phyloP scores from a whole-genome alignment of 2,888 invertebrate species.

The Eristalis pertinax region DNA sequence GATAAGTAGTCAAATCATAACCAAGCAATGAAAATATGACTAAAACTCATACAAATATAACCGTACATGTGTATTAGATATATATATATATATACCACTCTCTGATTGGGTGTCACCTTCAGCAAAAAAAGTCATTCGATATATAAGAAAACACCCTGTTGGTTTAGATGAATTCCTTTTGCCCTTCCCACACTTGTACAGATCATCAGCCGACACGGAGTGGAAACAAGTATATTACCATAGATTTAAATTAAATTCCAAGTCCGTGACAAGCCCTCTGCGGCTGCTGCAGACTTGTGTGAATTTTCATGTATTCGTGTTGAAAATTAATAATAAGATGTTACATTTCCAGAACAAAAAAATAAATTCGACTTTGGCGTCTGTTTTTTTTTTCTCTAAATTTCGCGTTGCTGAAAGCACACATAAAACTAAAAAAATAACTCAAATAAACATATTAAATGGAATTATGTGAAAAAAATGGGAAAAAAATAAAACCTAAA shows the following conservation, averaged over 20 bases:
- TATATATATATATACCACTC: too few relatives aligned
- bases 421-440: background rate
- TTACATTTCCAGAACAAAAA: background rate
- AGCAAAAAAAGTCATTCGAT: too few relatives aligned
- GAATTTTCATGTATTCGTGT: background rate
- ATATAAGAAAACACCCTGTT: background rate
- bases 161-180: slow-evolving; percentile 2
- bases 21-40: background rate
- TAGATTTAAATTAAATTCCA: background rate
- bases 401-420: slow-evolving; percentile 7
- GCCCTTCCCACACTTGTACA: slow-evolving; percentile 1
- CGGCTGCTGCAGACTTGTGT: background rate
- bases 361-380: background rate
- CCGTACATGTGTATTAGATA: background rate
- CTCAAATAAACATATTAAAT: background rate
- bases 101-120: background rate
- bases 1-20: background rate
- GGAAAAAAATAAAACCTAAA: slow-evolving; percentile 1
- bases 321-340: background rate
- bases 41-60: background rate
- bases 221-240: background rate
- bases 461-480: background rate
- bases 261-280: background rate
- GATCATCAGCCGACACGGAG: slow-evolving; percentile 17
- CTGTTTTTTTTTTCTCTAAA: background rate